Evolutionary conservation across 2,113 vertebrate species (phyloP).

Genomic region (Hippocampus barbouri): DNA sequence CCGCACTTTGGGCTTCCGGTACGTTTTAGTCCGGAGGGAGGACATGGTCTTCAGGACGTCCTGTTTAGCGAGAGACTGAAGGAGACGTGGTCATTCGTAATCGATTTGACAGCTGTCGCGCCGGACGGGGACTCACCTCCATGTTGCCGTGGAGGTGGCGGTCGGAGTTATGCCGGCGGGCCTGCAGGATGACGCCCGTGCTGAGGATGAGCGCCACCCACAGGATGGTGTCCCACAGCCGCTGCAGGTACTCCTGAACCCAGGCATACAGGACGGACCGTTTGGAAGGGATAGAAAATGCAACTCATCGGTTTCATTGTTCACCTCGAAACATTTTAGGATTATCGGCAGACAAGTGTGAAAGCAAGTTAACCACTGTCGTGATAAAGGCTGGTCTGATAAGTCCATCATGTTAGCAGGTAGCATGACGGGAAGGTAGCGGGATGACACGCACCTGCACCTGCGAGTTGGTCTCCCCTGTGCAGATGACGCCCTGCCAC

Average conservation of each 20-base stretch:
- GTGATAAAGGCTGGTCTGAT: too few relatives aligned
- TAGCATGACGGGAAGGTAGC: too few relatives aligned
- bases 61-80: conserved; percentile 80
- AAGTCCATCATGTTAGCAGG: too few relatives aligned
- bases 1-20: conserved; percentile 68
- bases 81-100: background rate
- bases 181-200: conserved; percentile 88
- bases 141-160: conserved; percentile 67
- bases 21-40: conserved; percentile 80
- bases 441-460: conserved; percentile 77
- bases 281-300: too few relatives aligned
- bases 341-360: too few relatives aligned
- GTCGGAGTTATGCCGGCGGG: conserved; percentile 82
- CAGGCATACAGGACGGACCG: background rate
- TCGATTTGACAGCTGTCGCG: background rate
- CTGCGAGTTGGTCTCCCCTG: conserved; percentile 86
- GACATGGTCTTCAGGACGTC: conserved; percentile 76
- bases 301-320: too few relatives aligned
- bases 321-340: too few relatives aligned
- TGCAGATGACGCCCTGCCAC: conserved; percentile 94
- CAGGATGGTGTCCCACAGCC: conserved; percentile 93
- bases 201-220: conserved; percentile 86
- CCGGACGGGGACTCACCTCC: conserved; percentile 59
- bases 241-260: conserved; percentile 87
- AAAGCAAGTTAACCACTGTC: too few relatives aligned